Evolutionary conservation across 2,888 invertebrate genomes (phyloP).

Genomic region (Limnephilus rhombicus): DNA sequence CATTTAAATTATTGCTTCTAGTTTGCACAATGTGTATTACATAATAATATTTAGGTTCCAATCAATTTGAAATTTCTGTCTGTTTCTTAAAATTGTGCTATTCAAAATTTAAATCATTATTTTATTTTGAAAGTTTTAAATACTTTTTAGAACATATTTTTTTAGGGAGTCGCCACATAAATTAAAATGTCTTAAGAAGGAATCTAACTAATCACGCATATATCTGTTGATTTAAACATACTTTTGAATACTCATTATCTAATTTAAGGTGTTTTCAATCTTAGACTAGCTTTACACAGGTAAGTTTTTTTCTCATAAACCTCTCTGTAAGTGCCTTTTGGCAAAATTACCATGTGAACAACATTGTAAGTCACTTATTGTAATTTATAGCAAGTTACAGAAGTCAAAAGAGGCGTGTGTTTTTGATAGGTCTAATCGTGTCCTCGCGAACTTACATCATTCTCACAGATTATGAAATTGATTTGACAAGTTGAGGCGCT

Average conservation of each 20-base stretch:
- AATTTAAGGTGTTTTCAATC: not conserved
- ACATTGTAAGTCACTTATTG: too few species aligned
- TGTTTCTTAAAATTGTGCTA: not conserved
- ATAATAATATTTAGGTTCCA: not conserved
- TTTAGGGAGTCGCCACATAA: not conserved
- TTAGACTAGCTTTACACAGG: not conserved
- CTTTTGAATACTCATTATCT: not conserved
- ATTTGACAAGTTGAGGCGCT: too few species aligned
- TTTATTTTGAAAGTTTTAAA: not conserved
- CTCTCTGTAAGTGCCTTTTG: too few species aligned
- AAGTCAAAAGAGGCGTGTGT: too few species aligned
- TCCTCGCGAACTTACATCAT: too few species aligned
- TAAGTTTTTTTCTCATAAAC: too few species aligned
- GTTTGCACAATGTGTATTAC: too few species aligned
- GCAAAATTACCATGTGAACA: too few species aligned
- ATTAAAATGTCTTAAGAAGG: not conserved
- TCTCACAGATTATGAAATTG: too few species aligned
- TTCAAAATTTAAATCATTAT: not conserved
- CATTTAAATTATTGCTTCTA: too few species aligned
- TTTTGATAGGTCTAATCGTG: too few species aligned
- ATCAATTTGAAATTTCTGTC: not conserved
- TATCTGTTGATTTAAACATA: not conserved
- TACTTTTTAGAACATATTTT: not conserved
- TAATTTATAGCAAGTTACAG: too few species aligned
- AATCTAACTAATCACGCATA: not conserved